Conservation (phyloP, 2,888 invertebrate species). For the Noctua janthe region DNA sequence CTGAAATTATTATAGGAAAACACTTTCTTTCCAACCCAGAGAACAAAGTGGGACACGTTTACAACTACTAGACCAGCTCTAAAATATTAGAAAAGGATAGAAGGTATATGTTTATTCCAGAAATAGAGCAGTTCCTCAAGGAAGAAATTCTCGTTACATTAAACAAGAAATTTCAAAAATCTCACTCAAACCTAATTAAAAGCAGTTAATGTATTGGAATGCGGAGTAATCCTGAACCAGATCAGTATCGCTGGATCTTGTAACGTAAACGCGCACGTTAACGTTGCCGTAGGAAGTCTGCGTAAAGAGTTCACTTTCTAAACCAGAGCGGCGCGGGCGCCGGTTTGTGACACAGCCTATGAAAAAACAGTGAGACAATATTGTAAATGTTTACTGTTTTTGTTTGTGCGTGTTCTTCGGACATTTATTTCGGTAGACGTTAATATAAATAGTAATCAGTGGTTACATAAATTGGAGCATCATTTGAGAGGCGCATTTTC, state of each 20-base stretch:
- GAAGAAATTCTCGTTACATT: neutral
- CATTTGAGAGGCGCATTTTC: neutral
- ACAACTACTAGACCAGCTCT: neutral
- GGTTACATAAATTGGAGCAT: neutral
- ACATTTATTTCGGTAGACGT: neutral
- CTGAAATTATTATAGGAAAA: neutral
- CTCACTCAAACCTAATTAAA: slow-evolving; percentile 40
- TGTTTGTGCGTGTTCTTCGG: neutral
- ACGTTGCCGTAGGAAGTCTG: slow-evolving; percentile 69
- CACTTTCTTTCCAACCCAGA: neutral
- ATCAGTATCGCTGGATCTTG: slow-evolving; percentile 50
- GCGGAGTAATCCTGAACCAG: slow-evolving; percentile 56
- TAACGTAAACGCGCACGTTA: slow-evolving; percentile 64
- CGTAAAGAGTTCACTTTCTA: slow-evolving; percentile 77
- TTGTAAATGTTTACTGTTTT: slow-evolving; percentile 7
- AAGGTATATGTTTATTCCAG: neutral
- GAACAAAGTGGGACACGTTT: neutral
- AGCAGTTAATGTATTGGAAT: slow-evolving; percentile 53
- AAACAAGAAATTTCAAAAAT: slow-evolving; percentile 2
- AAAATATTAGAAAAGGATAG: neutral
- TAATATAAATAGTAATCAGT: neutral
- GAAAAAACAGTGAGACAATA: slow-evolving; percentile 20
- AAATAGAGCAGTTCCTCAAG: neutral
- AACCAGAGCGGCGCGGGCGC: slow-evolving; percentile 67
- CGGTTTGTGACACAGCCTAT: slow-evolving; percentile 55